A percentile compares a stretch with the other conserved stretches of the same genome.
These are phyloP conservation scores for Picathartes gymnocephalus DNA, from an alignment of 2,113 vertebrate species.

Conservation along the genomic window DNA sequence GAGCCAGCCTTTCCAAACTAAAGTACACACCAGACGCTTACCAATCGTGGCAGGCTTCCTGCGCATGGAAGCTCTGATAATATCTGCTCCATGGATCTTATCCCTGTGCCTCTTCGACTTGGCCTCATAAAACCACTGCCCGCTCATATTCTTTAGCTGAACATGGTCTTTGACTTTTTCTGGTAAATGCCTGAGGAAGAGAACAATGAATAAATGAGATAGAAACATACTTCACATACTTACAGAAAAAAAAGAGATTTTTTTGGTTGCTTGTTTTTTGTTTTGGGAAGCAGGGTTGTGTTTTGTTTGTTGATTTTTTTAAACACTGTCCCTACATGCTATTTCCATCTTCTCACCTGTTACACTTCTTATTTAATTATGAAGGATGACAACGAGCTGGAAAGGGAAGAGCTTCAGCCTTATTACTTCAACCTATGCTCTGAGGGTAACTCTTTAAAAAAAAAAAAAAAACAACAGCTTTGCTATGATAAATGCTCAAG, in stretches of 20 bases:
- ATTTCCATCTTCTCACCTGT: background rate
- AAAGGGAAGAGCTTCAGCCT: background rate
- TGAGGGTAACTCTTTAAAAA: background rate
- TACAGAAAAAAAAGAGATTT: background rate
- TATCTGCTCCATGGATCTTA: constrained; percentile 86
- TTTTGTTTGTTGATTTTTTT: background rate
- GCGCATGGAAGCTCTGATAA: constrained; percentile 86
- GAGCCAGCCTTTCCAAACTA: background rate
- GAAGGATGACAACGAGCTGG: background rate
- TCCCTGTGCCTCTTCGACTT: constrained; percentile 89
- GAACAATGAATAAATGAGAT: background rate
- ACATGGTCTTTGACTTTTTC: constrained; percentile 72
- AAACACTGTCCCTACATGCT: background rate
- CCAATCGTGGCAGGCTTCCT: constrained; percentile 74
- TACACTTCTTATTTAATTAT: background rate
- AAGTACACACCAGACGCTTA: constrained; percentile 49
- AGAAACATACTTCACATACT: background rate
- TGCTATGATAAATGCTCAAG: background rate
- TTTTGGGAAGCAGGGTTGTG: background rate
- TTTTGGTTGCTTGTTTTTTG: background rate
- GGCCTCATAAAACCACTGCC: constrained; percentile 96
- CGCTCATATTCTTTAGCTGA: constrained; percentile 87
- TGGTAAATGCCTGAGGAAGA: constrained; percentile 76
- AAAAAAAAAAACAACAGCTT: background rate
- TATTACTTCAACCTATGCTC: background rate